Evolutionary conservation across 1,140 invertebrate species (phyloP).

Genomic region (Pogonognathellus flavescens): DNA sequence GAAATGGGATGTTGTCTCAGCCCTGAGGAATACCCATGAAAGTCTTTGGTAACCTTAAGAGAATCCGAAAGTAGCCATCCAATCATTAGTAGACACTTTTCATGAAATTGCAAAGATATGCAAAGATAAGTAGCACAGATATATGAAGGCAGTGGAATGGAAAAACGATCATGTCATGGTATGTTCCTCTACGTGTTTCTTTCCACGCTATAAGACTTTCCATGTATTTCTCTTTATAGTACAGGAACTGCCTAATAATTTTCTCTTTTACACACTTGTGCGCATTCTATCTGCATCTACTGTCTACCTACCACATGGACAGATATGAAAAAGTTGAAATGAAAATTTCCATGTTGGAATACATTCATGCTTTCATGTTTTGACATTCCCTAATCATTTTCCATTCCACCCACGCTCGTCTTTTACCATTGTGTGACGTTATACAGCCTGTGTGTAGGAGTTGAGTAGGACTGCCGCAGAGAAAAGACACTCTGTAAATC

Average conservation of each 20-base stretch:
- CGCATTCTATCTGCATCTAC: no score
- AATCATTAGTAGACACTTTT: slow-evolving; percentile 22
- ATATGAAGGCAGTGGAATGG: neutral
- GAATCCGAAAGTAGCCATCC: neutral
- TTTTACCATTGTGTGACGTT: slow-evolving; percentile 24
- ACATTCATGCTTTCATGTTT: neutral
- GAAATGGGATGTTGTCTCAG: slow-evolving; percentile 32
- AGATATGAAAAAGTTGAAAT: no score
- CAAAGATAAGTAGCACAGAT: neutral
- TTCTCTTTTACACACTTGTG: no score
- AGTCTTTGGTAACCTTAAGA: slow-evolving; percentile 3
- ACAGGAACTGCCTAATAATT: no score
- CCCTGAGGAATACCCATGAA: slow-evolving; percentile 6
- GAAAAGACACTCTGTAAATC: slow-evolving; percentile 31
- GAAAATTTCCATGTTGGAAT: neutral
- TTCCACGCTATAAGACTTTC: no score
- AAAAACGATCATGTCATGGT: no score
- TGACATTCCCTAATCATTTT: slow-evolving; percentile 33
- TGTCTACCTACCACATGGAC: no score
- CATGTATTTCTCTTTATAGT: no score
- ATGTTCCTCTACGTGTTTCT: no score
- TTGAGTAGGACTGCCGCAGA: slow-evolving; percentile 33
- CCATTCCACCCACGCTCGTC: slow-evolving; percentile 38
- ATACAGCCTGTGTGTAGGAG: neutral
- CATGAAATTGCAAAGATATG: no score